Conservation (phyloP, 2,113 vertebrate genomes). For the Neodontobutis hainanensis region DNA sequence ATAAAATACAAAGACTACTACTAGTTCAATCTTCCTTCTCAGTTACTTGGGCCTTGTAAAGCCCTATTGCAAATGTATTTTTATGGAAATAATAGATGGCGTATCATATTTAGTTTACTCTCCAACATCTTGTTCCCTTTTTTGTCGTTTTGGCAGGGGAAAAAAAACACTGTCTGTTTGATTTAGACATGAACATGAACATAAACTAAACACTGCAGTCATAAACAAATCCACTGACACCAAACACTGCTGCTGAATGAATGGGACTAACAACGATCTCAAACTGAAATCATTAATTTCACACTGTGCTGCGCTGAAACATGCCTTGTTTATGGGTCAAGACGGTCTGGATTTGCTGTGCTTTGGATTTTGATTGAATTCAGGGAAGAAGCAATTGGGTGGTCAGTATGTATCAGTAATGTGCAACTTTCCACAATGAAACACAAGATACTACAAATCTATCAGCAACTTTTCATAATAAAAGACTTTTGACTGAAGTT, state of each 20-base stretch:
- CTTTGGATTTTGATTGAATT: constrained; percentile 33
- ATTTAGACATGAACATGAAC: constrained; percentile 35
- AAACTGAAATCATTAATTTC: constrained; percentile 34
- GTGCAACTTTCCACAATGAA: not conserved
- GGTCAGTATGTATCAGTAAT: constrained; percentile 9
- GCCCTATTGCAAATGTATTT: not conserved
- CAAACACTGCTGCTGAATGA: constrained; percentile 31
- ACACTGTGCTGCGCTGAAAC: not conserved
- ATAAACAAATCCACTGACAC: constrained; percentile 53
- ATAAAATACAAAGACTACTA: too few relatives aligned
- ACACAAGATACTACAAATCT: constrained; percentile 25
- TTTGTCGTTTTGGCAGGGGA: constrained; percentile 25
- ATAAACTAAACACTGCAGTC: constrained; percentile 51
- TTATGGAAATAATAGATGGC: not conserved
- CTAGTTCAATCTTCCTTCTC: too few relatives aligned
- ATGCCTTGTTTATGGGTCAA: constrained; percentile 38
- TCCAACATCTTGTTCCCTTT: constrained; percentile 40
- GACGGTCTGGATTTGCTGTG: constrained; percentile 32
- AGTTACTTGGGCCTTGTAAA: not conserved
- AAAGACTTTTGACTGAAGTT: constrained; percentile 11
- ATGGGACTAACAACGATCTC: constrained; percentile 27
- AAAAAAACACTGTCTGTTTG: constrained; percentile 20
- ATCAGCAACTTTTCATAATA: constrained; percentile 17
- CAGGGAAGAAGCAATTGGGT: constrained; percentile 17
- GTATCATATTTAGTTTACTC: constrained; percentile 14